A percentile compares a stretch with the other conserved stretches of the same genome.
These are phyloP conservation scores for Phalacrocorax carbo DNA, from an alignment of 2,113 vertebrate genomes.

Conservation along the genomic window DNA sequence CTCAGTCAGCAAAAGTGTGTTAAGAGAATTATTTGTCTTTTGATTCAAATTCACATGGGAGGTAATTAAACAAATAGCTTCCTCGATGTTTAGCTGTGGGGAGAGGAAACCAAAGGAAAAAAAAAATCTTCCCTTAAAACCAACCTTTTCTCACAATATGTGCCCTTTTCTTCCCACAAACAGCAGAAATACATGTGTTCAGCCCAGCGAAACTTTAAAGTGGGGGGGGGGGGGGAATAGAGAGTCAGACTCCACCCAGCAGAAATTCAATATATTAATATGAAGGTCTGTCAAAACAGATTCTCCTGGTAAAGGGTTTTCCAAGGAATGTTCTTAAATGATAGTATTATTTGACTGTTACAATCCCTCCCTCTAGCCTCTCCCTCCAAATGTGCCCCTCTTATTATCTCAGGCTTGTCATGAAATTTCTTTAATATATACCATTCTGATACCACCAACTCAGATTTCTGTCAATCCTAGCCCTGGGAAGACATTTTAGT, in stretches of 20 bases:
- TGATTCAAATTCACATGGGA: slow-evolving; percentile 55
- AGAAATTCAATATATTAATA: not conserved
- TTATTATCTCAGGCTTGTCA: not conserved
- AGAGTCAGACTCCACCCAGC: not conserved
- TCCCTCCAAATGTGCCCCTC: not conserved
- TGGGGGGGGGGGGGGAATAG: not conserved
- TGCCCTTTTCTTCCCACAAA: not conserved
- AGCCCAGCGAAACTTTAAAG: not conserved
- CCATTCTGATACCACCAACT: not conserved
- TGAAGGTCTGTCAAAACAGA: not conserved
- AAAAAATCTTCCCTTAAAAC: not conserved
- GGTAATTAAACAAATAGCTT: slow-evolving; percentile 49
- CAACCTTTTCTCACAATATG: not conserved
- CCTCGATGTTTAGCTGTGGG: not conserved
- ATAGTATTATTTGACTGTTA: not conserved
- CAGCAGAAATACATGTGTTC: not conserved
- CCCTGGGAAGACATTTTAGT: not conserved
- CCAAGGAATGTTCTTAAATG: not conserved
- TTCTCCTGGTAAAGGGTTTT: not conserved
- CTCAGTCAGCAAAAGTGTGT: not conserved
- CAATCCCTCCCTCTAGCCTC: not conserved
- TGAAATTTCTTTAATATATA: not conserved
- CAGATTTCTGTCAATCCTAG: not conserved
- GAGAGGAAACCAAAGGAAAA: not conserved
- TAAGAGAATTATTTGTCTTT: slow-evolving; percentile 42